Evolutionary conservation across 1,140 invertebrate genomes (phyloP), one percentile per base, ranked within the genome.

Genomic region (Bilobella aurantiaca): DNA sequence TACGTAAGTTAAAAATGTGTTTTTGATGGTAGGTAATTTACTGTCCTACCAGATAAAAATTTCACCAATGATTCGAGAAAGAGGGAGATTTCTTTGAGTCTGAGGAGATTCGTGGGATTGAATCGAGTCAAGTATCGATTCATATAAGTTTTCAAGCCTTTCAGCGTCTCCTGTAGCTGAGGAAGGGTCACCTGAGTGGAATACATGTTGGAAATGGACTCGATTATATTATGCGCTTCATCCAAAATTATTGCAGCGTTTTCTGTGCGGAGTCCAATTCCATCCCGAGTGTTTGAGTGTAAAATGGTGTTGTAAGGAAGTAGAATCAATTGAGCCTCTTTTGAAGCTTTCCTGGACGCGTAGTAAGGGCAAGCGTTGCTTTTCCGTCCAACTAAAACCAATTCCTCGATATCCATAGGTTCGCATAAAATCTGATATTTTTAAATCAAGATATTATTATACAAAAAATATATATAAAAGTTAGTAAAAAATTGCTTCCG

Each of bases 151-250:
- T 66, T 64, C 0, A 73, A 29, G 5, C 66, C 71, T 2, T 27
- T 37, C 0, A 32, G 3, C 37, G 63, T 67, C 16, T 73, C 66
- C 61, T 69, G 37, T 3, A 70, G 34, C 29, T 73, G 71, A 2
- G 23, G 1, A 1, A 32, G 14, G 8, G 42, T 66, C 1, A 73
- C 25, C 3, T 32, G 47, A 28, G 32, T 68, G 1, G 68, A 73
- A 75, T 98, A 84, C 71, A 96, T 89, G 74, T 87, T 86, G 65
- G 87, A 85, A 66, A 98, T 87, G 0, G 93, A 89, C 66, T 97
- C 91, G 23, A 96, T 79, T 3, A 99, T 81, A 80, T 98, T 98
- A 73, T 99, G 96, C 5, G 96, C 96, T 79, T 99, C 96, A 77
- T 99, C 96, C 57, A 99, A 85, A 67, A 99, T 89, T 0, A 99